Base-by-base conservation (phyloP, 1,140 invertebrate genomes). In the Phymorhynchus buccinoides region DNA sequence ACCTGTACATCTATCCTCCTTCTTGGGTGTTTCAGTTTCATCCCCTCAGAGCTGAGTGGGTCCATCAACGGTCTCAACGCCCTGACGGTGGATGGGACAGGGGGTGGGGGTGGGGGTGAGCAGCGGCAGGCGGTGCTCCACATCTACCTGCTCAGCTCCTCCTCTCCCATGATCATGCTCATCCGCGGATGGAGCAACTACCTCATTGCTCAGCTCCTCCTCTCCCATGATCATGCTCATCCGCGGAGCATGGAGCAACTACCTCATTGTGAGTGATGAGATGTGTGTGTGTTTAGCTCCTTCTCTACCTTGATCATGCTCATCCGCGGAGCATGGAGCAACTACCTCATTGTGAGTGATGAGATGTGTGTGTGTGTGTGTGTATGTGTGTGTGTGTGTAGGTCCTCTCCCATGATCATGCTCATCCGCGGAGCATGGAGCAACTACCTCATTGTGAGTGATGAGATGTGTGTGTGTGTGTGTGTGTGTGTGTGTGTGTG, bases 361-460 rank as follows among this genome's bases (percentile, higher is more conserved):
- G 56, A 14, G 4, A 27, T 62, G 14, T 62, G 56, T 62, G 14
- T 62, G 56, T 62, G 56, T 62, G 14, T 22, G 56, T 62, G 4
- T 62, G 56, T 62, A 4, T 62, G 56, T 62, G 56, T 62, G 56
- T 62, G 56, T 62, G 56, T 2, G 0, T 62, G 6, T 16, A 27
- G 56, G 18, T 88, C 88, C n/a, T 93, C 92, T 37, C 89, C 90
- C 1, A 89, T 92, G 85, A 87, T 92, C 52, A 90, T 91, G 89
- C 87, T 93, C 30, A 90, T 92, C 22, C 85, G 88, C 41, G 91
- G 91, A 91, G n/a, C n/a, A n/a, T 92, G 91, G 90, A 90, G 89
- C 85, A 93, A 92, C 83, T 92, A 89, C 83, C 85, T 92, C 44
- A 90, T 93, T 85, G 92, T 93, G 84, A 93, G 92, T 89, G 56